Percentiles rank a stretch among this genome's conserved stretches.
These are phyloP conservation scores for Numenius phaeopus DNA, from an alignment of 2,797 vertebrate species.

Conservation along the genomic window DNA sequence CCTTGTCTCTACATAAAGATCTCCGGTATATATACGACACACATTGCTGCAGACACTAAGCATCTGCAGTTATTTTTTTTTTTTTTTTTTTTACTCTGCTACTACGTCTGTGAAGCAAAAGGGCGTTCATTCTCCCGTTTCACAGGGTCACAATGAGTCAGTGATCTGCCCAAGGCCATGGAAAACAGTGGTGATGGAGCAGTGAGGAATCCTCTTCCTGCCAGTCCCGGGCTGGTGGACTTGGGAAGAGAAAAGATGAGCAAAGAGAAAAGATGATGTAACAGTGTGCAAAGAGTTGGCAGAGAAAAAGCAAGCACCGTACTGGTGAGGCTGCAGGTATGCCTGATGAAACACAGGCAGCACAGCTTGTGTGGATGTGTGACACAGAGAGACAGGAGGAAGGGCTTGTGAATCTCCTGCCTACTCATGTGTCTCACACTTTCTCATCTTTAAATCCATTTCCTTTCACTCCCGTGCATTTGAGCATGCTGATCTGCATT, in stretches of 20 bases:
- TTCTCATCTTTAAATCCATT: background rate
- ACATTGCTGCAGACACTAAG: background rate
- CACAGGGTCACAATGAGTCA: background rate
- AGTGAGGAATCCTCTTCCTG: background rate
- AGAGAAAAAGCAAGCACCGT: background rate
- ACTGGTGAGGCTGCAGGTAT: background rate
- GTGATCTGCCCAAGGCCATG: rapidly evolving
- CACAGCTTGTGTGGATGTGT: rapidly evolving
- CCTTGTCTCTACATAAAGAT: background rate
- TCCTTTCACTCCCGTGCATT: background rate
- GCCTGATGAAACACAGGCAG: background rate
- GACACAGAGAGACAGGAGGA: background rate
- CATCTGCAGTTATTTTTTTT: rapidly evolving
- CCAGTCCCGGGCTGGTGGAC: background rate
- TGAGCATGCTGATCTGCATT: background rate
- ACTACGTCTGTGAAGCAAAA: background rate
- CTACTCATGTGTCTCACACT: background rate
- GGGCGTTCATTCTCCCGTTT: background rate
- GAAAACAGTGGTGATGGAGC: rapidly evolving
- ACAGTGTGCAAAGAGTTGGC: background rate
- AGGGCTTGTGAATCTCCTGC: background rate
- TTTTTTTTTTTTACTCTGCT: background rate
- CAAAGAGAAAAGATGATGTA: background rate
- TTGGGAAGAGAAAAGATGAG: background rate
- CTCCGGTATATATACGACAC: background rate